Conservation (phyloP, 2,888 invertebrate genomes). For the Lottia gigantea region DNA sequence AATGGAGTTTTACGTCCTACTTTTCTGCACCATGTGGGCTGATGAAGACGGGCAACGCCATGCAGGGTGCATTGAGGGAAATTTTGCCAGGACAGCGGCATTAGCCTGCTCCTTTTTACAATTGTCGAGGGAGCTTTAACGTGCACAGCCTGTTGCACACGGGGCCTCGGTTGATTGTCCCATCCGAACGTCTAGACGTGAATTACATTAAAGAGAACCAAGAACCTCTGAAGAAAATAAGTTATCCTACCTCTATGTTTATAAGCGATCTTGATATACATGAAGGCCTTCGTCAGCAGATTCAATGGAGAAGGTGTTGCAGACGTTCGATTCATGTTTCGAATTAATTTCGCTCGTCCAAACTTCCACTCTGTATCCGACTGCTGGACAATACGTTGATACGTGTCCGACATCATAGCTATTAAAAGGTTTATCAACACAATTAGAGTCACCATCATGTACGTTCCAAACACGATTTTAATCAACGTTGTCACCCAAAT, state of each 20-base stretch:
- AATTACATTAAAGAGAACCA: too few relatives aligned
- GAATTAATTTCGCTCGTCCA: conserved; percentile 95
- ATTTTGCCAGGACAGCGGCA: too few relatives aligned
- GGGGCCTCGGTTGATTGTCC: too few relatives aligned
- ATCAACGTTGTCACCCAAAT: conserved; percentile 67
- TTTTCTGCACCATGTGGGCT: too few relatives aligned
- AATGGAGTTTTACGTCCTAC: too few relatives aligned
- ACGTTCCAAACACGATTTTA: conserved; percentile 87
- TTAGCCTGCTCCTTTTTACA: too few relatives aligned
- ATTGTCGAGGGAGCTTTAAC: too few relatives aligned
- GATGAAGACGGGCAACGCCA: too few relatives aligned
- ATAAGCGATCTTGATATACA: conserved; percentile 58
- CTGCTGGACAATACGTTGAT: conserved; percentile 98
- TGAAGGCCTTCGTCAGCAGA: conserved; percentile 81
- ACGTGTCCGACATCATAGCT: conserved; percentile 99
- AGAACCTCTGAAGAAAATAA: too few relatives aligned
- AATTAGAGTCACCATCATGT: conserved; percentile 97
- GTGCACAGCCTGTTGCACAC: too few relatives aligned
- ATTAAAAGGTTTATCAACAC: conserved; percentile 98
- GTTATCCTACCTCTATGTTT: conserved; percentile 56
- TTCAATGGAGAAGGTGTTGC: conserved; percentile 98
- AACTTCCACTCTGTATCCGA: conserved; percentile 99
- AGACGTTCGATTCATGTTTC: conserved; percentile 97
- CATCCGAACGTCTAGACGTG: too few relatives aligned
- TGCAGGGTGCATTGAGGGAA: too few relatives aligned